Evolutionary conservation across 1,140 invertebrate genomes (phyloP), one percentile per base, ranked within the genome.

Genomic region (Ceratina australensis): DNA sequence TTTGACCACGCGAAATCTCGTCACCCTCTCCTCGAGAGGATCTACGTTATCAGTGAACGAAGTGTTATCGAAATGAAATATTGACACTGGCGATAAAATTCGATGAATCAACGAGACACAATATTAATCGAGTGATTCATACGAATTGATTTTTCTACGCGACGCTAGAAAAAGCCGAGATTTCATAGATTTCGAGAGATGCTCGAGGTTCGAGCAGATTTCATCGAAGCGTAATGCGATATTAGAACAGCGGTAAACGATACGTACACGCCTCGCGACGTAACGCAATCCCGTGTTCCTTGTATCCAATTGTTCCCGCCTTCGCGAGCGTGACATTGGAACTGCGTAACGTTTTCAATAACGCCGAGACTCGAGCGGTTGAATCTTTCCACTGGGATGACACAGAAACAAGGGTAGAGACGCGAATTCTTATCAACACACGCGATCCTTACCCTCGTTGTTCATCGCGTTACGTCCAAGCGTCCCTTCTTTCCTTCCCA

Each of bases 371-470:
- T 13, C 16, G n/a, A 56, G 22, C 74, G 64, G 60, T 49, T 72
- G 22, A 52, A 56, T 54, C 64, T 79, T 74, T 68, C 57, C 57
- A 49, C 22, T 75, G 64, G 57, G 78, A 79, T 79, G 78, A 79
- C 26, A 67, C 78, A 74, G n/a, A 79, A 59, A 67, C 72, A 72
- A 78, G 68, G 72, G 60, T 61, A 79, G 47, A 79, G 78, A 75
- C 64, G 72, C 78, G 78, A 79, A 75, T 42, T 42, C 49, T 66
- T 75, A 63, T 47, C 47, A 42, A 67, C 49, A 75, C 78, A 79
- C 78, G 78, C 78, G 28, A 65, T 66, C 78, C 68, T 28, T 47
- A 74, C 33, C 78, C 78, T 79, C 78, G 72, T 79, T 79, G 78
- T 75, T 79, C 78, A 79, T 79, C 78, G 49, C 78, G 78, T 22